Percentiles rank a stretch among this genome's conserved stretches.
Evolutionary conservation across 2,797 vertebrate genomes (phyloP).

Genomic region (Phataginus tricuspis): DNA sequence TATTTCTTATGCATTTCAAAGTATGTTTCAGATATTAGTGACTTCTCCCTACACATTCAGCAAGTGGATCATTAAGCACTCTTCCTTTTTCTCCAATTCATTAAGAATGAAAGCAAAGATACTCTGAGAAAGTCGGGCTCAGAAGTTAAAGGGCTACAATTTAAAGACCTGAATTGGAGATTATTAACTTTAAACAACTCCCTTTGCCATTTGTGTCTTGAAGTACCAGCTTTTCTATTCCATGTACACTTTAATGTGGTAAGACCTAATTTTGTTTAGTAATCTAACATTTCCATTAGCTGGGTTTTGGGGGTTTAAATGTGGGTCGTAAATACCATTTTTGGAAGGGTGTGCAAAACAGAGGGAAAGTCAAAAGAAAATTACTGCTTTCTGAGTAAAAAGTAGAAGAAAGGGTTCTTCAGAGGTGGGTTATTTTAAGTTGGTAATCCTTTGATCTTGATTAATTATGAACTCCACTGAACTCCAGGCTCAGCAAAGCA

Average conservation of each 20-base stretch:
- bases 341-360: conserved; percentile 52
- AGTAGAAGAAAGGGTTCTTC: conserved; percentile 33
- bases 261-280: conserved; percentile 62
- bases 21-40: not conserved
- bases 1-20: not conserved
- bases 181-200: conserved; percentile 61
- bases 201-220: conserved; percentile 28
- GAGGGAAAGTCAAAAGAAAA: conserved; percentile 49
- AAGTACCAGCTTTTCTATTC: conserved; percentile 66
- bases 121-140: conserved; percentile 2
- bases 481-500: conserved; percentile 4
- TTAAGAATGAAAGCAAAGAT: not conserved
- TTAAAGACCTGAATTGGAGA: conserved; percentile 54
- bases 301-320: conserved; percentile 54
- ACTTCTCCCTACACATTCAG: not conserved
- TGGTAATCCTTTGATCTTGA: conserved; percentile 68
- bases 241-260: conserved; percentile 45
- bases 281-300: conserved; percentile 55
- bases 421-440: conserved; percentile 16
- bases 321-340: conserved; percentile 46
- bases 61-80: not conserved
- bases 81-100: conserved; percentile 25
- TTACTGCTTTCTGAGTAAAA: conserved; percentile 44
- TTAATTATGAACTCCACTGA: conserved; percentile 66
- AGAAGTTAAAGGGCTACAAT: conserved; percentile 27